A percentile compares a stretch with the other conserved stretches of the same genome.
phyloP scores from a whole-genome alignment of 1,140 invertebrate genomes.

The Eumeta japonica region DNA sequence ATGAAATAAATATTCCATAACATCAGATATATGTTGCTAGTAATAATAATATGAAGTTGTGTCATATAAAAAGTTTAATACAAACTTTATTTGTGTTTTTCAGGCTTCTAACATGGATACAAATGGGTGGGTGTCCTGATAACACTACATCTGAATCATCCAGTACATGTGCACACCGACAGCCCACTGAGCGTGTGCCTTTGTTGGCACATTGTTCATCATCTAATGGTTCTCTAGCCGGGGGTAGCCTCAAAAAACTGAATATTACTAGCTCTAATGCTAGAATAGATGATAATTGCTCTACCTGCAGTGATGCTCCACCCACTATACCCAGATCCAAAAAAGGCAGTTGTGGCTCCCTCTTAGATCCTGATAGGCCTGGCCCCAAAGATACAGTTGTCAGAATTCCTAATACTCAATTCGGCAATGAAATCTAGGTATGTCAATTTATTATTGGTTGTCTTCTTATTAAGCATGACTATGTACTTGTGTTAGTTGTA shows the following conservation, averaged over 20 bases:
- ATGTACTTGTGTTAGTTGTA: no score
- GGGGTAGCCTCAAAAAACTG: constrained; percentile 42
- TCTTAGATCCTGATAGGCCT: constrained; percentile 39
- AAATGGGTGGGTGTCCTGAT: constrained; percentile 42
- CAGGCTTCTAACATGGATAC: constrained; percentile 46
- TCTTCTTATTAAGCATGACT: no score
- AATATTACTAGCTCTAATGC: constrained; percentile 31
- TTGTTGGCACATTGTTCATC: constrained; percentile 41
- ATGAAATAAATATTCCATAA: no score
- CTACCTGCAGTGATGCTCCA: constrained; percentile 42
- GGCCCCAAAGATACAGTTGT: constrained; percentile 40
- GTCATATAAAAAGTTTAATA: no score
- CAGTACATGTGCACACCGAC: constrained; percentile 23
- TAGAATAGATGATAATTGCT: constrained; percentile 38
- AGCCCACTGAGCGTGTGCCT: constrained; percentile 30
- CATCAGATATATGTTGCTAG: no score
- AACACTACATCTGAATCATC: constrained; percentile 21
- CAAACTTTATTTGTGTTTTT: constrained; percentile 7
- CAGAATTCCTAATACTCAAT: constrained; percentile 40
- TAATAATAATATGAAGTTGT: no score
- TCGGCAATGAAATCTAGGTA: constrained; percentile 42
- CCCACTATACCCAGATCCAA: constrained; percentile 41
- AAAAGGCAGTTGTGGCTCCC: constrained; percentile 40
- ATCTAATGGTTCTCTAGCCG: constrained; percentile 42
- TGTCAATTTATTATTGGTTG: no score